Conservation (phyloP, 1,140 invertebrate genomes). For the Trachymyrmex cornetzi region DNA sequence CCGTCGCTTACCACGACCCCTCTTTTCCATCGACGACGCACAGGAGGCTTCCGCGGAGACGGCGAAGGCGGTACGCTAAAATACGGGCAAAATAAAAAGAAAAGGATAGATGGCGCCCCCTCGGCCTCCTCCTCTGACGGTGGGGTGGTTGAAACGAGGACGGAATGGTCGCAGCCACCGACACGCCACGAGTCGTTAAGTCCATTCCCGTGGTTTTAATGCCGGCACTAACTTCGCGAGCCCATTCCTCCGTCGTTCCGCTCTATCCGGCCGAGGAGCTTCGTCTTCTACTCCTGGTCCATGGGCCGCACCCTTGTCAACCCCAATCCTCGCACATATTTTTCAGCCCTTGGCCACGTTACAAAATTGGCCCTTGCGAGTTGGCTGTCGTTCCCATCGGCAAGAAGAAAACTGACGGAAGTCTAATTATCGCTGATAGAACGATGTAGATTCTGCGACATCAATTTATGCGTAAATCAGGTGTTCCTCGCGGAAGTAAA, state of each 20-base stretch:
- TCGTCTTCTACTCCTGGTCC: conserved; percentile 36
- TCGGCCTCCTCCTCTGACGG: not conserved
- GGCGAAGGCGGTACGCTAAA: conserved; percentile 9
- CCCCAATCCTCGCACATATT: conserved; percentile 69
- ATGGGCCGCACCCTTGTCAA: conserved; percentile 68
- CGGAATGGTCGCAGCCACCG: conserved; percentile 61
- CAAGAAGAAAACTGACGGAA: conserved; percentile 46
- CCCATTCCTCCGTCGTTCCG: conserved; percentile 68
- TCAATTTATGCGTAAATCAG: not conserved
- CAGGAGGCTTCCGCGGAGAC: not conserved
- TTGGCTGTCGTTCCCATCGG: conserved; percentile 48
- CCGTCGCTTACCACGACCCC: conserved; percentile 37
- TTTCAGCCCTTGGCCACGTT: conserved; percentile 71
- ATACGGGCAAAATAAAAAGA: conserved; percentile 49
- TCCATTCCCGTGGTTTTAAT: conserved; percentile 75
- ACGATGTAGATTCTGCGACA: not conserved
- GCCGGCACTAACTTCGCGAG: conserved; percentile 75
- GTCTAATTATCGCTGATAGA: conserved; percentile 40
- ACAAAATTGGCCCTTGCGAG: conserved; percentile 67
- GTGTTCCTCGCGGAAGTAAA: not conserved
- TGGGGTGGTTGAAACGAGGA: conserved; percentile 24
- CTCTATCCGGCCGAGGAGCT: conserved; percentile 66
- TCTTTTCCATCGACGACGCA: conserved; percentile 40
- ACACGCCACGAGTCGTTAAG: conserved; percentile 77
- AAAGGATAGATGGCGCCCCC: not conserved